Evolutionary conservation across 2,888 invertebrate species (phyloP).

Genomic region (Plutella xylostella): DNA sequence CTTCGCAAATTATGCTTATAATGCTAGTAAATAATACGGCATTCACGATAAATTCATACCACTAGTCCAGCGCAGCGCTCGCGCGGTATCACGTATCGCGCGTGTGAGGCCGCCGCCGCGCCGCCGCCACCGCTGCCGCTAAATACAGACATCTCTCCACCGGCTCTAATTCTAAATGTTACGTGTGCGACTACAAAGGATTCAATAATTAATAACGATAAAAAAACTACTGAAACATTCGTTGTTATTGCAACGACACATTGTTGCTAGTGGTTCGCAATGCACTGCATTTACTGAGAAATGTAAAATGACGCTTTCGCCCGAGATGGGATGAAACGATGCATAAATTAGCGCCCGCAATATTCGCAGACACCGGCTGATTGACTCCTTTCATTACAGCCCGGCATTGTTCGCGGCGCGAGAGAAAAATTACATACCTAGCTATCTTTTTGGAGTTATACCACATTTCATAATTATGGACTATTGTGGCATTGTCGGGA

Average conservation of each 20-base stretch:
- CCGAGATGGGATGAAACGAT: slow-evolving; percentile 13
- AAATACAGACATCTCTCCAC: slow-evolving; percentile 6
- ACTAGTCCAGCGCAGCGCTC: slow-evolving; percentile 23
- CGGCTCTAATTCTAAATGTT: slow-evolving; percentile 8
- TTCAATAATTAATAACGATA: too few species aligned
- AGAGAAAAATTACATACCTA: slow-evolving; percentile 54
- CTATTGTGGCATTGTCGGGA: slow-evolving; percentile 62
- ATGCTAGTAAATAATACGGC: slow-evolving; percentile 65
- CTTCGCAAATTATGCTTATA: slow-evolving; percentile 69
- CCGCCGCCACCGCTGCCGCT: too few species aligned
- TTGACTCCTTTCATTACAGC: slow-evolving; percentile 68
- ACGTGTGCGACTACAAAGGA: neutral
- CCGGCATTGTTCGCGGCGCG: slow-evolving; percentile 56
- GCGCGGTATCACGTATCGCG: slow-evolving; percentile 28
- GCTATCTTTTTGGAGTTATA: slow-evolving; percentile 51
- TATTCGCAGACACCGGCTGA: slow-evolving; percentile 60
- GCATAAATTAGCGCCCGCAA: slow-evolving; percentile 57
- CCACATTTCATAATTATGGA: slow-evolving; percentile 70
- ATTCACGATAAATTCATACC: slow-evolving; percentile 57
- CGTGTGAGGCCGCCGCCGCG: slow-evolving; percentile 17
- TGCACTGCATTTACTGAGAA: too few species aligned
- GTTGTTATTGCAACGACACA: too few species aligned
- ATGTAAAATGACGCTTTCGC: neutral
- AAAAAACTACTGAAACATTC: too few species aligned
- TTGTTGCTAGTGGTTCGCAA: too few species aligned